These are phyloP conservation scores for Danio choprae DNA, from an alignment of 2,797 vertebrate genomes.

Conservation along the genomic window DNA sequence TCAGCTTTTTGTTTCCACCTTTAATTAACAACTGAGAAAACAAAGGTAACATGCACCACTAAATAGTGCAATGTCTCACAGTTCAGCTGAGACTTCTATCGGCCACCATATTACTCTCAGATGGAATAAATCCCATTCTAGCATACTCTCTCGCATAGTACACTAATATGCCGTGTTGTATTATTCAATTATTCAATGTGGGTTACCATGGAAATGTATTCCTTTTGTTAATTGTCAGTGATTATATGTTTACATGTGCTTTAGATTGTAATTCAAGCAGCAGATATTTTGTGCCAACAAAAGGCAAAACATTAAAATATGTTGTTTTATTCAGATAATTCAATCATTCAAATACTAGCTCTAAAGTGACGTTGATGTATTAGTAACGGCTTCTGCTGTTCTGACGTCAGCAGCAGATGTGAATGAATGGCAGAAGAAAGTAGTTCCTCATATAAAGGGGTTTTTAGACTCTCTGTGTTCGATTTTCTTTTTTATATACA, in stretches of 20 bases:
- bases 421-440: no score
- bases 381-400: no score
- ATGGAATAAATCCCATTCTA: slow-evolving; percentile 28
- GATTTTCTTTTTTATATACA: no score
- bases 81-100: slow-evolving; percentile 22
- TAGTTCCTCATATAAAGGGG: no score
- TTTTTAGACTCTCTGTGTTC: no score
- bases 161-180: not conserved
- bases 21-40: slow-evolving; percentile 76
- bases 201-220: slow-evolving; percentile 39
- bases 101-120: slow-evolving; percentile 34
- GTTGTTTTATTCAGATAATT: slow-evolving; percentile 43
- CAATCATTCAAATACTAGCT: no score
- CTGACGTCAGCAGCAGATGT: no score
- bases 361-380: no score
- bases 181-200: slow-evolving; percentile 23
- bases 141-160: not conserved
- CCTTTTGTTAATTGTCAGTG: slow-evolving; percentile 27
- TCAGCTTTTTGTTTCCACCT: slow-evolving; percentile 71
- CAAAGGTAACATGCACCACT: slow-evolving; percentile 60
- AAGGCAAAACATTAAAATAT: not conserved
- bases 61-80: slow-evolving; percentile 22
- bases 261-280: slow-evolving; percentile 4
- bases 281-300: slow-evolving; percentile 10
- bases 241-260: slow-evolving; percentile 12